Percentiles rank a stretch among this genome's conserved stretches.
These are phyloP conservation scores for Sycophaga agraensis DNA, from an alignment of 1,140 invertebrate species.

Conservation along the genomic window DNA sequence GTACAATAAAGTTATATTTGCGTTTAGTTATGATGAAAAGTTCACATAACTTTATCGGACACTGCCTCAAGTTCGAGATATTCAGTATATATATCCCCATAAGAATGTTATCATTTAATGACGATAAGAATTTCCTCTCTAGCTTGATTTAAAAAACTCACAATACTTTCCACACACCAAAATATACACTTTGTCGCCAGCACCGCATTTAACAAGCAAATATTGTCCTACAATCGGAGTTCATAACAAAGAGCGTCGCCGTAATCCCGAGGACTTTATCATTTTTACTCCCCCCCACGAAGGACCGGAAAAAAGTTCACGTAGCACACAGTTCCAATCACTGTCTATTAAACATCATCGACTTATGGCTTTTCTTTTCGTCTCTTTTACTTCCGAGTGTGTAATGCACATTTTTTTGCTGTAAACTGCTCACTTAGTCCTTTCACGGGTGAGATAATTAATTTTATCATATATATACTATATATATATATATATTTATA, in stretches of 20 bases:
- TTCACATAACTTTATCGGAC: constrained; percentile 10
- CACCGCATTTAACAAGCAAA: constrained; percentile 16
- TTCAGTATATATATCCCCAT: neutral
- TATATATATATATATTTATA: constrained; percentile 44
- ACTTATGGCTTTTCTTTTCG: neutral
- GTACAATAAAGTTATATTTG: too few species aligned
- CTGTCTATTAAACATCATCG: constrained; percentile 1
- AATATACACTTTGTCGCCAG: constrained; percentile 14
- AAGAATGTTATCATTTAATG: constrained; percentile 19
- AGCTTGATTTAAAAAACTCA: constrained; percentile 8
- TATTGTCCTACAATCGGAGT: constrained; percentile 1
- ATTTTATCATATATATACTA: constrained; percentile 40
- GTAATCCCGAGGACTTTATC: constrained; percentile 19
- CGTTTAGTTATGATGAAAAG: too few species aligned
- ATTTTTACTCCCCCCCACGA: neutral
- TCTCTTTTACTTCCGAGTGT: constrained; percentile 2
- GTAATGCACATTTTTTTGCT: constrained; percentile 44
- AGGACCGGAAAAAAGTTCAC: constrained; percentile 17
- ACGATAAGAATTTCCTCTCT: constrained; percentile 15
- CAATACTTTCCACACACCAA: neutral
- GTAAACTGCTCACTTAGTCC: constrained; percentile 33
- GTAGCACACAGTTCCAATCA: neutral
- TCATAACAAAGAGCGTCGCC: constrained; percentile 11
- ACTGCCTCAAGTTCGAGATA: constrained; percentile 9
- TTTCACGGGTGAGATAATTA: constrained; percentile 39